phyloP scores from a whole-genome alignment of 2,797 vertebrate genomes.

The Sylvia borin region DNA sequence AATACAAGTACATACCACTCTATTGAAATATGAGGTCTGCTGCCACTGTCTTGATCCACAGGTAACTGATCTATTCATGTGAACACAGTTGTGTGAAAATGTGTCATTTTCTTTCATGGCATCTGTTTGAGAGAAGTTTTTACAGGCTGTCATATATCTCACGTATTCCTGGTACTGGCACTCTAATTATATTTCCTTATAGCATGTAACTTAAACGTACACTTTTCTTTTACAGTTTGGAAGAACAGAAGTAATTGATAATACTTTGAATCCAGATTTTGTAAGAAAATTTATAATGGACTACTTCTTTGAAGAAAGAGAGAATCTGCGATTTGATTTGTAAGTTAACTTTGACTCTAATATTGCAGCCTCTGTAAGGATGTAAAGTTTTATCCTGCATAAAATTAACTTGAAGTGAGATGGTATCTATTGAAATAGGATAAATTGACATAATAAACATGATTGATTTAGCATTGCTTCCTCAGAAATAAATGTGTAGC shows the following conservation, averaged over 20 bases:
- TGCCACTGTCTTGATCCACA: not conserved
- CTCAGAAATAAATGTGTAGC: not conserved
- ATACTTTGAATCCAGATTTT: constrained; percentile 97
- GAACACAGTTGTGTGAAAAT: not conserved
- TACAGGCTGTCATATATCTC: not conserved
- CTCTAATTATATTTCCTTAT: not conserved
- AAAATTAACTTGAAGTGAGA: not conserved
- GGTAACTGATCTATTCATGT: not conserved
- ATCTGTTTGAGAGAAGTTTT: not conserved
- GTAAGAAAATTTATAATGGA: constrained; percentile 98
- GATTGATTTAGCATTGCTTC: not conserved
- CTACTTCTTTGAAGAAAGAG: constrained; percentile 98
- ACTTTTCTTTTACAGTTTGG: constrained; percentile 84
- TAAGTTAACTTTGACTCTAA: constrained; percentile 79
- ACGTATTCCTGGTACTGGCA: not conserved
- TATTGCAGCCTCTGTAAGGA: not conserved
- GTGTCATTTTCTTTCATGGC: not conserved
- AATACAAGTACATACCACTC: not conserved
- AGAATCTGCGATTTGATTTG: constrained; percentile 97
- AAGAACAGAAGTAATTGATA: constrained; percentile 97
- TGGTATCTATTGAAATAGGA: not conserved
- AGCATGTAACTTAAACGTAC: not conserved
- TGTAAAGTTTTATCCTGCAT: not conserved
- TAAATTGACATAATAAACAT: not conserved
- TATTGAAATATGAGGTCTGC: not conserved